Evolutionary conservation across 1,140 invertebrate genomes (phyloP), one percentile per base, ranked within the genome.

Genomic region (Tetramorium simillimum): DNA sequence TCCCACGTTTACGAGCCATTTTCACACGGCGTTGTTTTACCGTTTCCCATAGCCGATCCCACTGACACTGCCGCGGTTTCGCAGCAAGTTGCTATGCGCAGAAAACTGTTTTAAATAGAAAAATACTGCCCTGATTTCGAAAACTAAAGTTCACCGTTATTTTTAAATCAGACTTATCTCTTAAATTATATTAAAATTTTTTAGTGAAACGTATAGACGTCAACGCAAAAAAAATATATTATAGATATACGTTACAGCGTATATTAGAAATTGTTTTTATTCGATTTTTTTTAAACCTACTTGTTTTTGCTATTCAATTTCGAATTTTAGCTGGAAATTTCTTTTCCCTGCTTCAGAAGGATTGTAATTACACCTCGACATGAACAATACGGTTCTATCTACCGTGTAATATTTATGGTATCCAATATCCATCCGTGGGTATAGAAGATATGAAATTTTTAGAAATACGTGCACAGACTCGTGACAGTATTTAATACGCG

Each of bases 1-100:
- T 92, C 70, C 62, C 87, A 49, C 84, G 84, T 92, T 92, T 92
- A 92, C 92, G 92, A 92, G 89, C 88, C 63, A 87, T 91, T 92
- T 91, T 89, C 90, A 81, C 89, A 53, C 46, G 86, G 73, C 73
- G 88, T 92, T 91, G 89, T 92, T 92, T 90, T 85, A 90, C 86
- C 81, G 89, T 87, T 88, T 88, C 86, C 88, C 33, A 81, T 80
- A 18, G 21, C 43, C 53, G 40, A 62, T 16, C 28, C 40, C 49
- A n/a, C 53, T 58, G 46, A 72, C 67, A 46, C 16, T 33, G n/a
- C 43, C 37, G 49, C 62, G 53, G n/a, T 81, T 73, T 69, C 43
- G 18, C 53, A 70, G 51, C 51, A 62, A 63, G 37, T 80, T 81
- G 60, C 73, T 76, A 78, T 40, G 60, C 69, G 46, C 21, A 21